Percentiles rank a stretch among this genome's conserved stretches.
Conservation (phyloP, 2,888 invertebrate genomes). For the Zygaena filipendulae region DNA sequence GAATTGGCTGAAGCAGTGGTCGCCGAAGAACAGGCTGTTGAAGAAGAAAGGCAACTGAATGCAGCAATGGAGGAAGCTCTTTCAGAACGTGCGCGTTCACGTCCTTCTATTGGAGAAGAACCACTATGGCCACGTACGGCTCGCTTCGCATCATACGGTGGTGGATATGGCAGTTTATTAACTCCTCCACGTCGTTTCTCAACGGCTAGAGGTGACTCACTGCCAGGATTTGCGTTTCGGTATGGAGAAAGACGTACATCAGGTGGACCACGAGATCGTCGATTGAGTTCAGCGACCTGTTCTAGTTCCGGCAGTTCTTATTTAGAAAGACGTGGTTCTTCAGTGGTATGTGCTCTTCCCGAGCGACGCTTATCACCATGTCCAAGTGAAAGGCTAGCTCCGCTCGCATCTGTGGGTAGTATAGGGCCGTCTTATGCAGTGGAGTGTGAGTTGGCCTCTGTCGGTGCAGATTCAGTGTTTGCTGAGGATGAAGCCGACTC, state of each 20-base stretch:
- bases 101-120: slow-evolving; percentile 76
- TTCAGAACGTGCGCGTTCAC: slow-evolving; percentile 55
- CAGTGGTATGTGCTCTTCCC: slow-evolving; percentile 79
- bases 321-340: slow-evolving; percentile 83
- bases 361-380: slow-evolving; percentile 89
- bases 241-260: slow-evolving; percentile 60
- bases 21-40: slow-evolving; percentile 72
- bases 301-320: slow-evolving; percentile 88
- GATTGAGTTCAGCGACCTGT: slow-evolving; percentile 85
- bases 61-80: slow-evolving; percentile 77
- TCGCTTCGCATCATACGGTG: slow-evolving; percentile 61
- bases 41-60: slow-evolving; percentile 79
- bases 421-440: slow-evolving; percentile 75
- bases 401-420: slow-evolving; percentile 84
- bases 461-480: slow-evolving; percentile 85
- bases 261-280: slow-evolving; percentile 62
- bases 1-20: slow-evolving; percentile 83
- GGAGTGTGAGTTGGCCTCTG: slow-evolving; percentile 77
- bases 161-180: slow-evolving; percentile 77
- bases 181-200: slow-evolving; percentile 75
- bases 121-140: slow-evolving; percentile 61
- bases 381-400: slow-evolving; percentile 72
- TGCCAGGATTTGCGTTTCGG: slow-evolving; percentile 68
- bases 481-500: slow-evolving; percentile 77
- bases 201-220: slow-evolving; percentile 67